These are phyloP conservation scores for Epirrita christyi DNA, from an alignment of 2,888 invertebrate genomes.

Conservation along the genomic window DNA sequence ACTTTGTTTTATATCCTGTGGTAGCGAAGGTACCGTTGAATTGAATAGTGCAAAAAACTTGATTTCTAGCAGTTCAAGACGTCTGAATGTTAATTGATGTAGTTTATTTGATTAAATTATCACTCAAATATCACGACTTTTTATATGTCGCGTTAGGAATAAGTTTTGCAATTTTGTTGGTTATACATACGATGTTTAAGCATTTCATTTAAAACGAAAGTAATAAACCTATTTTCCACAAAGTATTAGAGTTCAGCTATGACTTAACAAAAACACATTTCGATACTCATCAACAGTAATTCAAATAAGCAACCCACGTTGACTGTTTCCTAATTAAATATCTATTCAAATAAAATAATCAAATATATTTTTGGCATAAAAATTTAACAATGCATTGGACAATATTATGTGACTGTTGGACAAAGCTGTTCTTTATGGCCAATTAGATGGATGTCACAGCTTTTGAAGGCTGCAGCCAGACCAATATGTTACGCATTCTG, in stretches of 20 bases:
- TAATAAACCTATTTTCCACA: too few species aligned
- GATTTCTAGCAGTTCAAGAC: constrained; percentile 18
- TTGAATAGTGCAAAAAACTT: constrained; percentile 10
- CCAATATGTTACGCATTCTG: too few species aligned
- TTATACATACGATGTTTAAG: too few species aligned
- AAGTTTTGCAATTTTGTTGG: too few species aligned
- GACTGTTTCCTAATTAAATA: constrained; percentile 17
- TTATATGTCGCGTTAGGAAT: too few species aligned
- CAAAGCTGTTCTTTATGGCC: constrained; percentile 18
- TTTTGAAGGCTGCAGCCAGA: background rate
- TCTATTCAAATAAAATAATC: constrained; percentile 11
- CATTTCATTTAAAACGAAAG: too few species aligned
- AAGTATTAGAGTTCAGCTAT: too few species aligned
- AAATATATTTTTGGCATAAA: constrained; percentile 15
- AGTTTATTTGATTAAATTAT: constrained; percentile 2
- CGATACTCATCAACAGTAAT: too few species aligned
- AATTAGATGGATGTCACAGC: constrained; percentile 12
- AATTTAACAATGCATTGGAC: constrained; percentile 20
- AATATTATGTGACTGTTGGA: constrained; percentile 17
- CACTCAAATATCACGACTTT: too few species aligned
- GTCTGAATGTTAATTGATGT: constrained; percentile 15
- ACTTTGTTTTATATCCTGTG: background rate
- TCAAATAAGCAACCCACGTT: background rate
- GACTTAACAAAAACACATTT: too few species aligned
- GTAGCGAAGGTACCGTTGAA: constrained; percentile 8